Evolutionary conservation across 2,888 invertebrate genomes (phyloP).

Genomic region (Tachina fera): DNA sequence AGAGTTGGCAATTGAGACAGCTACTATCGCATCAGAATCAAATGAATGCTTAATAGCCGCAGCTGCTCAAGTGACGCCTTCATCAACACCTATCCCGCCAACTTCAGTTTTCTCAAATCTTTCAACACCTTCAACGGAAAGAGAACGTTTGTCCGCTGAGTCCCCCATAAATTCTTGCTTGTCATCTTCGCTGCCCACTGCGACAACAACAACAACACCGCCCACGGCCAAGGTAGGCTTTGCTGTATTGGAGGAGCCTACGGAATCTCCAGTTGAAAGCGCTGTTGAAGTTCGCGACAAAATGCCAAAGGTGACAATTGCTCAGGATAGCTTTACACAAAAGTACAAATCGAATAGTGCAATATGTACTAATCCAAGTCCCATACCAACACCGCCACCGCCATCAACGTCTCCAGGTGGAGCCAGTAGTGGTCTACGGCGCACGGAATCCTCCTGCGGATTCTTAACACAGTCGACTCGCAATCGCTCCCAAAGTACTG

Average conservation of each 20-base stretch:
- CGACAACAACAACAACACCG: slow-evolving; percentile 27
- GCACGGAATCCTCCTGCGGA: slow-evolving; percentile 79
- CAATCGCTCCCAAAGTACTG: slow-evolving; percentile 82
- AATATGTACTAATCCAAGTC: slow-evolving; percentile 74
- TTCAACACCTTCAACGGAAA: slow-evolving; percentile 61
- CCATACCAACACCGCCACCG: slow-evolving; percentile 78
- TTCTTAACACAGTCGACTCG: slow-evolving; percentile 80
- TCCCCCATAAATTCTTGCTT: slow-evolving; percentile 69
- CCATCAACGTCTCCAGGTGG: slow-evolving; percentile 80
- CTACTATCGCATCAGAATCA: slow-evolving; percentile 81
- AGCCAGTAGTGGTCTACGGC: slow-evolving; percentile 77
- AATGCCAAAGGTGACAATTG: slow-evolving; percentile 78
- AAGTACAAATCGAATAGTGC: slow-evolving; percentile 72
- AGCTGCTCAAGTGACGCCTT: slow-evolving; percentile 73
- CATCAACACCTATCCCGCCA: slow-evolving; percentile 74
- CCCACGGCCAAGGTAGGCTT: slow-evolving; percentile 44
- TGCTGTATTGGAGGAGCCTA: slow-evolving; percentile 40
- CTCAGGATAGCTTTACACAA: slow-evolving; percentile 73
- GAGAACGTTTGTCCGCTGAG: slow-evolving; percentile 66
- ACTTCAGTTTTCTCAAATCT: slow-evolving; percentile 63
- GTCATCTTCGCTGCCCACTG: slow-evolving; percentile 71
- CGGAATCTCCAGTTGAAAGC: slow-evolving; percentile 23
- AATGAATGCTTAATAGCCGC: slow-evolving; percentile 77
- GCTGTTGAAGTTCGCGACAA: slow-evolving; percentile 57
- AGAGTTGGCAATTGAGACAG: slow-evolving; percentile 80